Percentiles rank a stretch among this genome's conserved stretches.
Conservation (phyloP, 2,113 vertebrate species). For the Nannospalax galili region DNA sequence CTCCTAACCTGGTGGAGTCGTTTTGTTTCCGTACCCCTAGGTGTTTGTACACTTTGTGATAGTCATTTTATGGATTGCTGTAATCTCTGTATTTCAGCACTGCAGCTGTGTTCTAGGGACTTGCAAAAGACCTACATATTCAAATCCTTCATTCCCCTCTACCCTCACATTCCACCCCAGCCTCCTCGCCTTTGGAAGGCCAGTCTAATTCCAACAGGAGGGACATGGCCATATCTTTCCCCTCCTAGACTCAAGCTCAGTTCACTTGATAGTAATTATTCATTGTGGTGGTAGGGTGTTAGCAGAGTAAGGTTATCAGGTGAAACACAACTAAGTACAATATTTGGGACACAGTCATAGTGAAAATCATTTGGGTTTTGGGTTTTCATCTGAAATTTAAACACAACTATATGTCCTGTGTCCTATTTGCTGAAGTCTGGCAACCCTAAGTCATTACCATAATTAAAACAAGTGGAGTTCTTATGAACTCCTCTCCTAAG, state of each 20-base stretch:
- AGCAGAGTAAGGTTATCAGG: not conserved
- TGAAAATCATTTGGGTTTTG: not conserved
- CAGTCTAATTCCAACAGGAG: not conserved
- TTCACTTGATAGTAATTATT: not conserved
- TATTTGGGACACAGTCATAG: not conserved
- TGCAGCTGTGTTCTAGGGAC: not conserved
- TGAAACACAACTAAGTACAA: not conserved
- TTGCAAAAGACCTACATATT: not conserved
- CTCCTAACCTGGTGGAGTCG: not conserved
- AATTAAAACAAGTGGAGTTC: not conserved
- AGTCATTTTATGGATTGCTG: not conserved
- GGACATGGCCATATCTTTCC: not conserved
- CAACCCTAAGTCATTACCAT: not conserved
- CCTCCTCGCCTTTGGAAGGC: not conserved
- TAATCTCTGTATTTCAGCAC: not conserved
- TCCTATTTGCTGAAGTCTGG: not conserved
- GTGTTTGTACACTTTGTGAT: not conserved
- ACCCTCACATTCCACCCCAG: not conserved
- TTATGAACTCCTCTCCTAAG: not conserved
- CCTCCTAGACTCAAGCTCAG: not conserved
- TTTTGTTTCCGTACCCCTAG: not conserved
- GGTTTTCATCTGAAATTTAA: not conserved
- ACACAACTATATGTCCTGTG: not conserved
- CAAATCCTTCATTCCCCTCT: not conserved
- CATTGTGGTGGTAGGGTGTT: too few relatives aligned